Evolutionary conservation across 2,113 vertebrate species (phyloP), one percentile per base, ranked within the genome.

Genomic region (Prolemur simus): DNA sequence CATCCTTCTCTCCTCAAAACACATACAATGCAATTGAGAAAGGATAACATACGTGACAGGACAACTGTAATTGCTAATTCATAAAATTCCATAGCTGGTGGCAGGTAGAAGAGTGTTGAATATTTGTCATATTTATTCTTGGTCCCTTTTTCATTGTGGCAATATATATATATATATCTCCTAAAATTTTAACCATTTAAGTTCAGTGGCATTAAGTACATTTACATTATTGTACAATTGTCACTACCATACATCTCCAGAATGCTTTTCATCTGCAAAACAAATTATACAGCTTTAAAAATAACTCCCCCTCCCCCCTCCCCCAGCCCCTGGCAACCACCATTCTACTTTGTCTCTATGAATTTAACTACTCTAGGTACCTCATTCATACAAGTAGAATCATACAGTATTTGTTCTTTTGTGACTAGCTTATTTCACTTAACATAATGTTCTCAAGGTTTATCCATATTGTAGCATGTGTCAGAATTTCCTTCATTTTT

Each of bases 401-500:
- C 73, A 47, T 32, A 68, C 21, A 54, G 52, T 80, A 74, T 89
- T 73, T 89, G 17, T 76, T 42, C 52, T 76, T 90, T 71, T 49
- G 34, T 80, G 83, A 18, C 42, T 91, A 29, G 63, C 34, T 89
- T 94, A 69, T 85, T 91, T 91, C 56, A 91, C 56, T 78, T 63
- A 90, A 25, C 58, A 87, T 49, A 77, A 82, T 49, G 27, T 60
- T 49, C 20, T 52, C 64, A 69, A 45, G 49, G n/a, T 64, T 91
- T 15, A 52, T n/a, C 66, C 52, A 20, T 54, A 54, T 56, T 21
- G 54, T 21, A 56, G 54, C 54, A 56, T 18, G 25, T 89, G 20
- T 89, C 63, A 89, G 37, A 93, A 64, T 54, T 54, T 64, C 87
- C 90, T 83, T 90, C 47, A 52, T 58, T 91, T 87, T 80, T 66